Evolutionary conservation across 2,113 vertebrate species (phyloP).

Genomic region (Scomber scombrus): DNA sequence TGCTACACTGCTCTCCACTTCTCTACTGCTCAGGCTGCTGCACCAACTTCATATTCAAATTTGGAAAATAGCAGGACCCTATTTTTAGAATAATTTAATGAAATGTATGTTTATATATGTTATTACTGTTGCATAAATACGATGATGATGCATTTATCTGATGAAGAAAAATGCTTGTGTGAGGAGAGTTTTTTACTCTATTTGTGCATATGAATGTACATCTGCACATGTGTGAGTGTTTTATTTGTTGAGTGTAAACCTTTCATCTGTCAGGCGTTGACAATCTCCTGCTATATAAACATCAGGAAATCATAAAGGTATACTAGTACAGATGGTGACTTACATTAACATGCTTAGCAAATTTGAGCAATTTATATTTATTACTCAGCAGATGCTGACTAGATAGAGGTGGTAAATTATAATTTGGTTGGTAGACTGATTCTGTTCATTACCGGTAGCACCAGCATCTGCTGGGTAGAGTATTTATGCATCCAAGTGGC

Average conservation of each 20-base stretch:
- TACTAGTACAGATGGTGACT: constrained; percentile 75
- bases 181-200: background rate
- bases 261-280: constrained; percentile 35
- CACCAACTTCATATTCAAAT: constrained; percentile 37
- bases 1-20: constrained; percentile 62
- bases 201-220: background rate
- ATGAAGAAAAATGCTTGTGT: background rate
- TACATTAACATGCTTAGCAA: constrained; percentile 76
- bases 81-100: constrained; percentile 5
- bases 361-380: constrained; percentile 82
- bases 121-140: constrained; percentile 4
- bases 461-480: constrained; percentile 79
- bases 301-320: constrained; percentile 52
- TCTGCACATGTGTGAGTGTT: background rate
- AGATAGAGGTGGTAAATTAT: constrained; percentile 76
- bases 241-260: constrained; percentile 20
- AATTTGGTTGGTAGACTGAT: constrained; percentile 81
- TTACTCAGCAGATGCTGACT: constrained; percentile 81
- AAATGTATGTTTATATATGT: constrained; percentile 2
- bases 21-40: constrained; percentile 37
- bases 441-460: constrained; percentile 77
- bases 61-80: background rate
- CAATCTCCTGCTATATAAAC: constrained; percentile 19
- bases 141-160: background rate
- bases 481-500: constrained; percentile 64